Evolutionary conservation across 2,888 invertebrate genomes (phyloP), one percentile per base, ranked within the genome.

Genomic region (Biston stratarius): DNA sequence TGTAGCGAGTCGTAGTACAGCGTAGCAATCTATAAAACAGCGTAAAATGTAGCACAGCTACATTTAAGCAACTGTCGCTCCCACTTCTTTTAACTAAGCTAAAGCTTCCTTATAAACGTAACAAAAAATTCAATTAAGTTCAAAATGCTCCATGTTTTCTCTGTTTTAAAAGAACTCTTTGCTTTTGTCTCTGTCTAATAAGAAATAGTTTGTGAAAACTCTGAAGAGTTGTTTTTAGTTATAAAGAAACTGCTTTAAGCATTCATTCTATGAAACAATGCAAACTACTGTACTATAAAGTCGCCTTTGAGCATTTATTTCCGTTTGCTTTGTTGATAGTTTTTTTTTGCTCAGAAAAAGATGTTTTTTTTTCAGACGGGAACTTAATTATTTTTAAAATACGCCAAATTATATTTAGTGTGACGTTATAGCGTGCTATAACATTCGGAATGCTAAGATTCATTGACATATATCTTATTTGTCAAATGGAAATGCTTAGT

Each of bases 171-270:
- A 59, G 59, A 59, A 38, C 48, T 59, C 56, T 59, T 61, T 61
- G 47, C 34, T 48, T 58, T 58, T 59, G 69, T 62, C 67, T 68
- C 58, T 53, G 61, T 67, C 65, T 71, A 68, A 66, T 63, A 71
- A 64, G 49, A 62, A 67, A 70, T 64, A 64, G 67, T 61, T 61
- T 52, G 49, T 44, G 45, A n/a, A 34, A 24, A 24, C 55, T 34
- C 34, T 14, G n/a, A 40, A 49, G 11, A 59, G 49, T 36, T 49
- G 38, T 47, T 36, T n/a, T 47, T 49, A 7, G 42, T 12, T 38
- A 11, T 40, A 38, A 24, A 24, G 24, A 24, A 24, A 24, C 24
- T 24, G 12, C n/a, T 14, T 47, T 15, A 58, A 36, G 14, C 59
- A 6, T 59, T 59, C 34, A 11, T 48, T 15, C 7, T 38, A 33